Evolutionary conservation across 1,140 invertebrate species (phyloP).

Genomic region (Anoplolepis gracilipes): DNA sequence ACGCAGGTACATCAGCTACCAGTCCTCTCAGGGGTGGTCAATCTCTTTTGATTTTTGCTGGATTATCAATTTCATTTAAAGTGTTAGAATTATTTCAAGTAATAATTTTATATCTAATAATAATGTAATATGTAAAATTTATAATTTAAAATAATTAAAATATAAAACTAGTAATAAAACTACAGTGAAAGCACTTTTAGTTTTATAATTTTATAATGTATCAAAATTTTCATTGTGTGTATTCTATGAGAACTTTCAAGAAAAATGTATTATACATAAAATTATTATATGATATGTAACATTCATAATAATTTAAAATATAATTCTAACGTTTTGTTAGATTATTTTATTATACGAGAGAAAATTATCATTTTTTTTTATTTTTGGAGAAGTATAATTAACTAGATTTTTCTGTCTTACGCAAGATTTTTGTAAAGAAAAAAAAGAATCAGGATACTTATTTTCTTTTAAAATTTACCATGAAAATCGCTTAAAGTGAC

Average conservation of each 20-base stretch:
- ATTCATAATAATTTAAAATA: neutral
- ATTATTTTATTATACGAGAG: too few relatives aligned
- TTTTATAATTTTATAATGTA: conserved; percentile 4
- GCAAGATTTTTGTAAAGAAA: neutral
- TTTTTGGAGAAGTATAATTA: neutral
- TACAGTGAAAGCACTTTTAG: neutral
- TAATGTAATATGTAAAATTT: too few relatives aligned
- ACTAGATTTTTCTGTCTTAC: neutral
- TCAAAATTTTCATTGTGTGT: neutral
- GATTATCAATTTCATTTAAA: neutral
- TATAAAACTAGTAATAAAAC: too few relatives aligned
- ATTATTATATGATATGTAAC: neutral
- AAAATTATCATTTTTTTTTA: too few relatives aligned
- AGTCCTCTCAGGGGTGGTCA: conserved; percentile 12
- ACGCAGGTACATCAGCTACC: conserved; percentile 40
- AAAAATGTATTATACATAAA: neutral
- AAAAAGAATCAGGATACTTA: neutral
- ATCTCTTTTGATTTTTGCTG: neutral
- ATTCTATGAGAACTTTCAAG: neutral
- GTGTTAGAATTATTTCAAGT: too few relatives aligned
- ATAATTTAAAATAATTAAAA: too few relatives aligned
- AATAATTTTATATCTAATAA: too few relatives aligned
- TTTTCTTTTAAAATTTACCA: neutral
- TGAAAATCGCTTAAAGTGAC: neutral
- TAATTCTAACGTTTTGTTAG: neutral